Percentiles rank a stretch among this genome's conserved stretches.
Conservation (phyloP, 1,140 invertebrate species). For the Oppia nitens region DNA sequence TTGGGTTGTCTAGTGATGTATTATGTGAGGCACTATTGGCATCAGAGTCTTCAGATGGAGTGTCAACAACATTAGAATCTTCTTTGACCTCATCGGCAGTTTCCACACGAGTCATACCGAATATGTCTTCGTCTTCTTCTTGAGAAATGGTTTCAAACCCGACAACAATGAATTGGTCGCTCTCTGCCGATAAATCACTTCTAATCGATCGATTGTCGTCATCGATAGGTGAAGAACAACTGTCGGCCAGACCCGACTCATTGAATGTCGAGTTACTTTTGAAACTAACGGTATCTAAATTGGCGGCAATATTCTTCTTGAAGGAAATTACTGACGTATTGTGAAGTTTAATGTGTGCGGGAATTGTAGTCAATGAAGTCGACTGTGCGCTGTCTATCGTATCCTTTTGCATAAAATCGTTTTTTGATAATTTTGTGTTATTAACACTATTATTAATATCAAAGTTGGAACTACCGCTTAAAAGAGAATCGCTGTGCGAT, state of each 20-base stretch:
- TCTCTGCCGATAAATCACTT: conserved; percentile 6
- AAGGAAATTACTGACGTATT: neutral
- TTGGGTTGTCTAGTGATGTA: neutral
- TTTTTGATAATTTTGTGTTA: neutral
- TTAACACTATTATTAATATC: no score
- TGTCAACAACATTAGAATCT: neutral
- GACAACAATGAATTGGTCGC: neutral
- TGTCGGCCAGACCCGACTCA: neutral
- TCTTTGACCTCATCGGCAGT: neutral
- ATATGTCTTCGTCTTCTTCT: neutral
- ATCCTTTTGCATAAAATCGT: neutral
- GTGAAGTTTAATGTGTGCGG: neutral
- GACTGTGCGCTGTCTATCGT: neutral
- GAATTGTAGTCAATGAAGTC: neutral
- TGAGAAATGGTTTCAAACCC: neutral
- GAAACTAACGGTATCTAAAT: neutral
- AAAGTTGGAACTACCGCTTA: neutral
- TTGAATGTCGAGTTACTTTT: neutral
- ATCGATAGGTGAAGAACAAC: neutral
- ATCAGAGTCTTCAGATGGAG: neutral
- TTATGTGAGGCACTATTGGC: neutral
- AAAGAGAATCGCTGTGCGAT: neutral
- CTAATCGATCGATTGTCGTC: conserved; percentile 10
- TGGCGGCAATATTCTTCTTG: neutral
- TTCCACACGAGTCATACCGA: neutral